Evolutionary conservation across 2,888 invertebrate genomes (phyloP), one percentile per base, ranked within the genome.

Genomic region (Sinodicranocentrus sp.): DNA sequence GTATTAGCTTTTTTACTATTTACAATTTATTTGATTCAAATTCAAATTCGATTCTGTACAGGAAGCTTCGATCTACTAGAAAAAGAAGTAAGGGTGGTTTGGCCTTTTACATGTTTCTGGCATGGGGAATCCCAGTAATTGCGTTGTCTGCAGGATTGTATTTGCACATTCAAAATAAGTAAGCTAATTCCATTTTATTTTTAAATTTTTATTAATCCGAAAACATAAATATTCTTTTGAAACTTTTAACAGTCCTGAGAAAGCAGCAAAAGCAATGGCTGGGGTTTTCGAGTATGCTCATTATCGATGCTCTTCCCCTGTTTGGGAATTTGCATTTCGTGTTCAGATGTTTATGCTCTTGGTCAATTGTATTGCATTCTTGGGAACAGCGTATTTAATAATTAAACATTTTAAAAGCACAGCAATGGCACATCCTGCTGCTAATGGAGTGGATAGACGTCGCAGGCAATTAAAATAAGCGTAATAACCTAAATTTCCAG

Each of bases 241-340:
- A 1, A 71, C n/a, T 52, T 70, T 70, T 48, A 8, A 52, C 1
- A 71, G 72, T 25, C 73, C 57, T 17, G 68, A 75, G 2, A 48
- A 28, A 8, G 52, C 25, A 8, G 23, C 15, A 21, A 13, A 48
- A 15, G 82, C 75, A 59, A 26, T 10, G 23, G 10, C 33, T 3
- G 82, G 82, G 0, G 21, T 82, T 2, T 82, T 82, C 26, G 70
- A 82, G 15, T 82, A 70, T 23, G 82, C 82, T 5, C 82, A 82
- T 44, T 82, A 82, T 21, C 68, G 82, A 17, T 82, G 82, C 33
- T 82, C 82, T 1, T 82, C 82, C 13, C 82, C 82, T 1, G 28
- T 82, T 48, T 82, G 82, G 82, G 76, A 82, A 21, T 15, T 63
- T 19, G 71, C 44, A 0, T 82, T 63, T 21, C 19, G 61, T 8